phyloP scores from a whole-genome alignment of 2,113 vertebrate genomes.

The Centrocercus urophasianus region DNA sequence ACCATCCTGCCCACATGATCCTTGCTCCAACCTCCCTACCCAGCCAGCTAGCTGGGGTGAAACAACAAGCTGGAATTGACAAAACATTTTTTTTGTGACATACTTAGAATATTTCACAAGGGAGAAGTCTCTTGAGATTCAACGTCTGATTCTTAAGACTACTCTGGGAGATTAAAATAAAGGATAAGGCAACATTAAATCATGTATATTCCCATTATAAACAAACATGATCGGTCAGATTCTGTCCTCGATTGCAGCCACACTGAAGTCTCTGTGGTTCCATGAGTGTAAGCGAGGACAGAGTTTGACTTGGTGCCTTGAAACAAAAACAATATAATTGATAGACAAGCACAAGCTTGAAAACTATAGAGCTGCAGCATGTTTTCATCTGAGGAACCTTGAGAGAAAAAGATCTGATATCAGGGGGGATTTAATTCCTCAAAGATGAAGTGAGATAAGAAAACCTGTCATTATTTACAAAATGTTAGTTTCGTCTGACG shows the following conservation, averaged over 20 bases:
- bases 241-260: conserved; percentile 70
- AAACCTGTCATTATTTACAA: conserved; percentile 43
- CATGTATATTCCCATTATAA: conserved; percentile 77
- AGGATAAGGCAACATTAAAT: conserved; percentile 72
- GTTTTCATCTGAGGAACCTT: conserved; percentile 40
- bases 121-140: conserved; percentile 71
- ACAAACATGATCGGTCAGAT: conserved; percentile 75
- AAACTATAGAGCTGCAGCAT: conserved; percentile 40
- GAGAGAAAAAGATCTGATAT: conserved; percentile 47
- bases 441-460: conserved; percentile 56
- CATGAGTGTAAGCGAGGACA: conserved; percentile 60
- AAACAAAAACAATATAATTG: conserved; percentile 50
- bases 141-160: conserved; percentile 74
- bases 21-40: conserved; percentile 44
- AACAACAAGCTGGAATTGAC: conserved; percentile 60
- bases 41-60: conserved; percentile 49
- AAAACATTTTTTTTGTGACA: conserved; percentile 76
- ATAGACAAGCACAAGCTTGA: conserved; percentile 35
- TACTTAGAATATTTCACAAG: conserved; percentile 78
- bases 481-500: conserved; percentile 49
- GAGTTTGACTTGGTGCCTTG: conserved; percentile 60
- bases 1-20: not conserved
- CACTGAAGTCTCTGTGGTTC: conserved; percentile 57
- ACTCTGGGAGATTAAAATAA: conserved; percentile 66
- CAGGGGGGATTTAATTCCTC: conserved; percentile 56